Percentiles rank a stretch among this genome's conserved stretches.
Conservation (phyloP, 2,113 vertebrate genomes). For the Micronycteris hirsuta region DNA sequence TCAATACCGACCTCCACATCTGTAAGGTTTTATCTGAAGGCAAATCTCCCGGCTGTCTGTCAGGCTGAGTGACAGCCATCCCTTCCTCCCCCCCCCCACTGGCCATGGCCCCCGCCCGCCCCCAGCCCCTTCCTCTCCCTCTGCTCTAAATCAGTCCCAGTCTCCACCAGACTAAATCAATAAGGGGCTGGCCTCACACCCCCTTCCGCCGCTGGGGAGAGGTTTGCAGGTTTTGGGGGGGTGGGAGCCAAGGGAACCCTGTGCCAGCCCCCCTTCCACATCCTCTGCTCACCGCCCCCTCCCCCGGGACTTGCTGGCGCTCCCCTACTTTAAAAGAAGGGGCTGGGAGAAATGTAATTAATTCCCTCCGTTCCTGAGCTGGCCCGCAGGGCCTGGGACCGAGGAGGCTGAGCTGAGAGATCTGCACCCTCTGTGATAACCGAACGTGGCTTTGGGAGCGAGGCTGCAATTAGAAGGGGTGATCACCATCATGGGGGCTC, state of each 20-base stretch:
- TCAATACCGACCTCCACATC: conserved; percentile 82
- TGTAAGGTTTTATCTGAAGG: conserved; percentile 84
- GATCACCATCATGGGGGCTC: conserved; percentile 56
- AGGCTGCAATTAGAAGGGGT: conserved; percentile 79
- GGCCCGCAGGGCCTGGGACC: conserved; percentile 89
- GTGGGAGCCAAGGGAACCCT: neutral
- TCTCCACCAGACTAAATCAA: conserved; percentile 56
- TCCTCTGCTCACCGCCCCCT: conserved; percentile 49
- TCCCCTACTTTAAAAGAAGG: conserved; percentile 85
- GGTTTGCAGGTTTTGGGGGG: conserved; percentile 38
- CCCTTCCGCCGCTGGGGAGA: conserved; percentile 53
- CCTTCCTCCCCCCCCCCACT: conserved; percentile 60
- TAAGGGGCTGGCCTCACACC: conserved; percentile 38
- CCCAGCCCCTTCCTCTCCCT: conserved; percentile 59
- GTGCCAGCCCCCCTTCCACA: conserved; percentile 51
- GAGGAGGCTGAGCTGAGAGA: conserved; percentile 90
- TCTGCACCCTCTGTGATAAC: conserved; percentile 99
- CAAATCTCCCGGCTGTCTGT: conserved; percentile 80
- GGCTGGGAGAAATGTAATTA: conserved; percentile 96
- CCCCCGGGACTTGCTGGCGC: conserved; percentile 68
- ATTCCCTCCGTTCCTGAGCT: conserved; percentile 98
- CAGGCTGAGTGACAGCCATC: conserved; percentile 77
- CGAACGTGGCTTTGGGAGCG: conserved; percentile 81
- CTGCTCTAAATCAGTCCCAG: conserved; percentile 78
- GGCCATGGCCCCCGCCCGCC: neutral